Base-by-base conservation (phyloP, 2,888 invertebrate genomes). In the Drosophila pseudotalamancana region DNA sequence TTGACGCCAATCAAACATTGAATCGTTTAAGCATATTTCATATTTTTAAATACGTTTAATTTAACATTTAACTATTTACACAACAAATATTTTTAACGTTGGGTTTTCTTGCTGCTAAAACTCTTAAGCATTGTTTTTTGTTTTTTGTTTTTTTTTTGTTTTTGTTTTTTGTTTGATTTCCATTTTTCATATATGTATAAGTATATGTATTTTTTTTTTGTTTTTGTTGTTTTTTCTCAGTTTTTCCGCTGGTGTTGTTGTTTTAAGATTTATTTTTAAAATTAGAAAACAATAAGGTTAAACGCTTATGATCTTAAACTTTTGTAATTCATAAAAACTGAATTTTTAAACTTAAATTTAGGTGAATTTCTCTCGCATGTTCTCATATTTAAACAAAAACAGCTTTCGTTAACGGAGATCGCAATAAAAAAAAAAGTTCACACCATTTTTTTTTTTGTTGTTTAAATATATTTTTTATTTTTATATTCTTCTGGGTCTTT, bases 1-100 rank as follows among this genome's bases (percentile, higher is more conserved):
- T 64, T 34, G 64, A 83, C 68, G 87, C 83, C 83, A 83, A 87
- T 86, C 67, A 68, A 88, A 73, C 72, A 72, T 77, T 76, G 49
- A 83, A 75, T 78, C 42, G 62, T 73, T 77, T 73, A 84, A 86
- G 81, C 75, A 80, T 82, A 72, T 63, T 49, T 61, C 32, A 61
- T 62, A 62, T 55, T 70, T n/a, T 76, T 77, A 72, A 74, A 74
- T 74, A 64, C 59, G 51, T 66, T 72, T 75, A 72, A 71, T 82
- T 78, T 82, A 86, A 83, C 83, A 82, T 86, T 84, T 84, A 80
- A 79, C 77, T 84, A 84, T 84, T 37, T 84, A 88, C 88, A 88
- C 84, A 84, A 88, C 88, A 84, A 79, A 86, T 84, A 84, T 80
- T 75, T 68, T 88, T 79, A 87, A 84, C 88, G 84, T 84, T 86